Evolutionary conservation across 2,113 vertebrate genomes (phyloP).

Genomic region (Menidia beryllina): DNA sequence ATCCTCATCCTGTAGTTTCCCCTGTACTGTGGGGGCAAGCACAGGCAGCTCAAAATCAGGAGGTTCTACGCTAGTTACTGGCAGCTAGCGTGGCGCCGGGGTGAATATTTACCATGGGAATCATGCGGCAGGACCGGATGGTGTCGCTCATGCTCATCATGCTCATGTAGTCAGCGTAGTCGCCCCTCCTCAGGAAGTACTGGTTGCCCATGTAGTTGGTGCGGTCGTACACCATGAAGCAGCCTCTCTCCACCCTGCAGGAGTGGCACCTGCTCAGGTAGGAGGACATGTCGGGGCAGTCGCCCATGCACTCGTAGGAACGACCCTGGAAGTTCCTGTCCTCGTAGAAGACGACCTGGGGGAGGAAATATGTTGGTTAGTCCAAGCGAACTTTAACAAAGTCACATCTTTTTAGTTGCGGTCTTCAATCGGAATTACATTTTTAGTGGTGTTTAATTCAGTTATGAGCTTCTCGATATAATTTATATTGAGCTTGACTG

Average conservation of each 20-base stretch:
- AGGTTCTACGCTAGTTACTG: no score
- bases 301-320: conserved; percentile 78
- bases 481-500: no score
- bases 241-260: conserved; percentile 73
- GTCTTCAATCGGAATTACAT: no score
- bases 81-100: no score
- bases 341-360: conserved; percentile 83
- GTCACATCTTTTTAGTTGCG: no score
- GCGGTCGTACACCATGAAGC: conserved; percentile 77
- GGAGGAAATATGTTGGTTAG: no score
- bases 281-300: conserved; percentile 76
- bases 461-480: no score
- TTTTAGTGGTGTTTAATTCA: no score
- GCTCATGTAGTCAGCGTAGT: conserved; percentile 78
- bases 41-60: no score
- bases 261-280: conserved; percentile 77
- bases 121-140: conserved; percentile 76
- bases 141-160: conserved; percentile 71
- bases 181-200: conserved; percentile 75
- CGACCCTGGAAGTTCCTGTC: conserved; percentile 82
- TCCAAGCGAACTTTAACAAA: no score
- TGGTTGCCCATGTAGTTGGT: conserved; percentile 74
- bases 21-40: no score
- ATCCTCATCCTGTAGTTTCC: conserved; percentile 69
- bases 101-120: conserved; percentile 79